Evolutionary conservation across 2,888 invertebrate species (phyloP).

Genomic region (Anoncus sp.): DNA sequence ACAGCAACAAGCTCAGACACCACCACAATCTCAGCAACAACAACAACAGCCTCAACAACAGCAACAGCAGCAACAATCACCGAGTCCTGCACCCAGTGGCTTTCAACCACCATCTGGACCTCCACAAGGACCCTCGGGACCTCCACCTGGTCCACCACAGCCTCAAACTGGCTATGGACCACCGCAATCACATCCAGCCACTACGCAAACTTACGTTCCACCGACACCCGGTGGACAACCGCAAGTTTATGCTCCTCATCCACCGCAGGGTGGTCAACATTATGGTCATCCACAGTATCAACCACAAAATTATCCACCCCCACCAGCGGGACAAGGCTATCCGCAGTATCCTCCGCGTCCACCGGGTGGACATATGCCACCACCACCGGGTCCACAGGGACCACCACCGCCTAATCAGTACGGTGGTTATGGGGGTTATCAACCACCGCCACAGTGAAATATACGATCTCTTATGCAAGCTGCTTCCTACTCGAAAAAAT

Average conservation of each 20-base stretch:
- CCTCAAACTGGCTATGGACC: slow-evolving; percentile 82
- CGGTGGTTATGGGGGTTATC: slow-evolving; percentile 91
- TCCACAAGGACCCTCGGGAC: slow-evolving; percentile 80
- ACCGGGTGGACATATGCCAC: slow-evolving; percentile 85
- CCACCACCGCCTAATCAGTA: slow-evolving; percentile 90
- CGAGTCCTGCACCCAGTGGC: slow-evolving; percentile 85
- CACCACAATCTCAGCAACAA: slow-evolving; percentile 75
- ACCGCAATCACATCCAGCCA: slow-evolving; percentile 84
- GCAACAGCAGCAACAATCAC: slow-evolving; percentile 81
- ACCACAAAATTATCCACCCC: slow-evolving; percentile 86
- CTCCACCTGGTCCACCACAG: slow-evolving; percentile 80
- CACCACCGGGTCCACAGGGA: slow-evolving; percentile 88
- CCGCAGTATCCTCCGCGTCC: slow-evolving; percentile 87
- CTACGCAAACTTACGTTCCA: slow-evolving; percentile 81
- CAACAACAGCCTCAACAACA: slow-evolving; percentile 77
- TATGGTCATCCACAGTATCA: slow-evolving; percentile 86
- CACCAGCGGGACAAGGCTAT: slow-evolving; percentile 87
- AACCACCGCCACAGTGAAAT: slow-evolving; percentile 89
- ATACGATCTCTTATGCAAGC: slow-evolving; percentile 31
- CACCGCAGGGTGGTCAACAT: slow-evolving; percentile 82
- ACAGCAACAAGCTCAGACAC: slow-evolving; percentile 68
- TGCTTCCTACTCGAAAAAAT: slow-evolving; percentile 54
- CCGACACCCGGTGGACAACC: slow-evolving; percentile 83
- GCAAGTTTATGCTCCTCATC: slow-evolving; percentile 86
- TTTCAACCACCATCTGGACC: slow-evolving; percentile 83